Base-by-base conservation (phyloP, 2,888 invertebrate genomes). In the Drosophila tripunctata region DNA sequence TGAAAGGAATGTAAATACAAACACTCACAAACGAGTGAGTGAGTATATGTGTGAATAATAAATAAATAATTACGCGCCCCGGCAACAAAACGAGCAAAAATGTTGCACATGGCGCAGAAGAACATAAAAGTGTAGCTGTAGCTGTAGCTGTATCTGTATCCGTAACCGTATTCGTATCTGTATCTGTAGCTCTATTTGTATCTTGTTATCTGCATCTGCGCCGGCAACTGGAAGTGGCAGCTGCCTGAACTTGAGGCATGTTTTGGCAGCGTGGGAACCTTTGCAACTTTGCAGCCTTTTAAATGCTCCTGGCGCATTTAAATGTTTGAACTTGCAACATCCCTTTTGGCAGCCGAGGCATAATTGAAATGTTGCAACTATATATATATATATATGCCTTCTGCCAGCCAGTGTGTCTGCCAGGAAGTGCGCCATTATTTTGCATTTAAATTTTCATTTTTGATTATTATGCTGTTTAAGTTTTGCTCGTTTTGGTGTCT, bases 191-290 rank as follows among this genome's bases (percentile, higher is more conserved):
- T 48, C 55, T 66, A 44, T 66, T 54, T 67, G 56, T 47, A 33
- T 36, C 65, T 36, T 44, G 24, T 48, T 61, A 51, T 64, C 64
- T 76, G 68, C 47, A 47, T 41, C 57, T 55, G 50, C 43, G 54
- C 12, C 19, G 38, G 50, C 50, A 57, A 27, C 27, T 35, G 57
- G 41, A 27, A 51, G 48, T 48, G 79, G 54, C 85, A 71, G 85
- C 78, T 78, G 85, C 52, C 45, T 68, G 75, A 74, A 70, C 74
- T 74, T 87, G 70, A 56, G 67, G 47, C 40, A 27, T 6, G 27
- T 27, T n/a, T n/a, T 62, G 60, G 63, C 71, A 72, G 88, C 88
- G 83, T 84, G 83, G 82, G 83, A 83, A 88, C 50, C 64, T 75
- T n/a, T 41, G 61, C 38, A 33, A 61, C 60, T 52, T 76, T 17